phyloP scores from a whole-genome alignment of 2,797 vertebrate species.

The Anableps anableps region DNA sequence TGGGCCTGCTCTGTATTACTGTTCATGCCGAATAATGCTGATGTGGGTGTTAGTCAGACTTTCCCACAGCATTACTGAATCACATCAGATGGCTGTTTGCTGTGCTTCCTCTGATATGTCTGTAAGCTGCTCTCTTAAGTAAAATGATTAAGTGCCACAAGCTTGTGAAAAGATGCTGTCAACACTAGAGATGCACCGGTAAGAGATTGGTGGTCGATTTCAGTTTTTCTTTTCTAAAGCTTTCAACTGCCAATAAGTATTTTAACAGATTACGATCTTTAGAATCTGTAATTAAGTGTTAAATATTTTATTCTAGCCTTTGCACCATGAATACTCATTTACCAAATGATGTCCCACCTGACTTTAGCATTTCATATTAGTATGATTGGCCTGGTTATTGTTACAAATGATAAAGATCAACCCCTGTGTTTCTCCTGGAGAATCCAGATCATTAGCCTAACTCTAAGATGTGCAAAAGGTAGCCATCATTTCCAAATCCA shows the following conservation, averaged over 20 bases:
- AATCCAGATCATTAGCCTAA: not conserved
- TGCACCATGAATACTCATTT: not conserved
- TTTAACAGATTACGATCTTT: not conserved
- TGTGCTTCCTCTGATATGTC: slow-evolving; percentile 4
- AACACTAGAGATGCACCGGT: slow-evolving; percentile 10
- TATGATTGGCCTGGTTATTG: not conserved
- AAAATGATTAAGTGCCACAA: slow-evolving; percentile 66
- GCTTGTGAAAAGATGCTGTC: slow-evolving; percentile 30
- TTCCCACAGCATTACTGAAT: not conserved
- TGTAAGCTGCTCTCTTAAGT: slow-evolving; percentile 19
- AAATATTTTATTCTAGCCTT: not conserved
- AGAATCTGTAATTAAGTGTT: not conserved
- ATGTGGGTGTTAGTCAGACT: not conserved
- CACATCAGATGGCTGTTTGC: not conserved
- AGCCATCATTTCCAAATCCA: not conserved
- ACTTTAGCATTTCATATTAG: not conserved
- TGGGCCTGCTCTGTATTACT: not conserved
- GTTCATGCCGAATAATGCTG: not conserved
- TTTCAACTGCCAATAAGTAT: not conserved
- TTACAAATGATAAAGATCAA: not conserved
- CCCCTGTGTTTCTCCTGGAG: not conserved
- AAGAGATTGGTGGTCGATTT: not conserved
- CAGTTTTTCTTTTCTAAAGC: not conserved
- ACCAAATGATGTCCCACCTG: not conserved
- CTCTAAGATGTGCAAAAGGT: not conserved